Evolutionary conservation across 1,140 invertebrate genomes (phyloP), one percentile per base, ranked within the genome.

Genomic region (Manduca sexta): DNA sequence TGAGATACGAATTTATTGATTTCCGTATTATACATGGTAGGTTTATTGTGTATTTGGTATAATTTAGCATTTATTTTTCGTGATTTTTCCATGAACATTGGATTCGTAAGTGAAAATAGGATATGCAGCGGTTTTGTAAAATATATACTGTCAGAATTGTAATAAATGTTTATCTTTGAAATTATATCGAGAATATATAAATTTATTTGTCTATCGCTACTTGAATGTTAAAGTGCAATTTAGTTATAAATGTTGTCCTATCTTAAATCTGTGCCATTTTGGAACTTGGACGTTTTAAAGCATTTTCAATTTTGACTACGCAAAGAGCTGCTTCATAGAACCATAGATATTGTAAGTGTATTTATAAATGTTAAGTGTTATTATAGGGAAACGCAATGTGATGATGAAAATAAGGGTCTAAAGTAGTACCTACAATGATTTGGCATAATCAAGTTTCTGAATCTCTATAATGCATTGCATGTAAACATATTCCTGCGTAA

Each of bases 351-450:
- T 49, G 53, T 55, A 49, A 56, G 48, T 48, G 52, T 60, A 56
- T 56, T 51, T 56, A 51, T 56, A 47, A 56, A 56, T 45, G 41
- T 56, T 56, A 57, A 57, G 49, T 57, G 39, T 57, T 70, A 65
- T 52, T 64, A 39, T 70, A 72, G 68, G 64, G 63, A 60, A 68
- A 83, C 76, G 63, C 68, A 78, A 74, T 84, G 77, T 81, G 79
- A 81, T 83, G 69, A 71, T 69, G 61, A 69, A 74, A 74, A 64
- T 71, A 69, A 77, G 68, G 71, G 71, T 76, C 73, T 73, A 74
- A 76, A 64, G 63, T 69, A 72, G 59, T 69, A 60, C 54, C 60
- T 60, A 44, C 53, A 60, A 60, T 77, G 70, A 56, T 82, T 76
- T 69, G 64, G 66, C 76, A 80, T 68, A 69, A 73, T 52, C 46